Percentiles rank a stretch among this genome's conserved stretches.
Evolutionary conservation across 2,888 invertebrate species (phyloP).

Genomic region (Mamestra brassicae): DNA sequence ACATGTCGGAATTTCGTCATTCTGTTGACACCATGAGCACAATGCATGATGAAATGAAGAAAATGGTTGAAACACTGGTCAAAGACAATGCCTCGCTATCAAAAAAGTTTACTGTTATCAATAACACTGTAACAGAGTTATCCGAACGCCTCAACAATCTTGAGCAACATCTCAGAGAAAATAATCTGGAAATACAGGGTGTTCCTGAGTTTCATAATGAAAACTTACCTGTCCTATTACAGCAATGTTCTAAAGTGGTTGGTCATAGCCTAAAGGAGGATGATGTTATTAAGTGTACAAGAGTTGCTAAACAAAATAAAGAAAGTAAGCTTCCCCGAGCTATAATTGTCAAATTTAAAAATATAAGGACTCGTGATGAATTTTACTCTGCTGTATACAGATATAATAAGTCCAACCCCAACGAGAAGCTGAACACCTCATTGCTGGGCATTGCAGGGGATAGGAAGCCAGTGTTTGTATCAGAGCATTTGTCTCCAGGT

Average conservation of each 20-base stretch:
- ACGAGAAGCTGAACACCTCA: too few species aligned
- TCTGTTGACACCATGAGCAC: background rate
- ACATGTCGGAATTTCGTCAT: background rate
- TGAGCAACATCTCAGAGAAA: background rate
- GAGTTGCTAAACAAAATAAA: background rate
- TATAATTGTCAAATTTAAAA: too few species aligned
- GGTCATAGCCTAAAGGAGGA: background rate
- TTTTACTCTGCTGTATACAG: too few species aligned
- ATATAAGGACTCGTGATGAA: too few species aligned
- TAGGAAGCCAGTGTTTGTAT: too few species aligned
- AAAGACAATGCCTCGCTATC: background rate
- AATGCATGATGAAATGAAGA: background rate
- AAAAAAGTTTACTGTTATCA: background rate
- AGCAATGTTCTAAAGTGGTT: conserved; percentile 1
- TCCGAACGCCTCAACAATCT: background rate
- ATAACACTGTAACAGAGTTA: background rate
- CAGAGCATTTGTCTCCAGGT: too few species aligned
- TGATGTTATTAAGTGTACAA: background rate
- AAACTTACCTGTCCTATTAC: background rate
- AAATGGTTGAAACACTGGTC: background rate
- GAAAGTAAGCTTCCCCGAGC: too few species aligned
- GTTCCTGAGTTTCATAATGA: background rate
- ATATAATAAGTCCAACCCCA: too few species aligned
- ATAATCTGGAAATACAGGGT: background rate
- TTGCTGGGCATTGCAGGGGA: too few species aligned